Percentiles rank a stretch among this genome's conserved stretches.
Conservation (phyloP, 2,888 invertebrate genomes). For the Spisula subtruncata region DNA sequence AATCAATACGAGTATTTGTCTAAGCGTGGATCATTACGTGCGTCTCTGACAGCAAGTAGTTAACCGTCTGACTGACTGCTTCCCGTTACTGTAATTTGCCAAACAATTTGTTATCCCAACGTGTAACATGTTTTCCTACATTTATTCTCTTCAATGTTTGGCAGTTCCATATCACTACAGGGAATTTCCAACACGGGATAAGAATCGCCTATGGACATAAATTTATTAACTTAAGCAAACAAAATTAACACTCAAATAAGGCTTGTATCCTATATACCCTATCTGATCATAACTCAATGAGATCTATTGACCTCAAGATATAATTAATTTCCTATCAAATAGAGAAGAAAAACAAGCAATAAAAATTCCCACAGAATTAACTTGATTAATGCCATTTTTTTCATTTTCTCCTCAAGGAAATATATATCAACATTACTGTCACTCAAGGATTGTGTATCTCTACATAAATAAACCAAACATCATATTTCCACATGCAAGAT, state of each 20-base stretch:
- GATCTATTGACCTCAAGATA: not conserved
- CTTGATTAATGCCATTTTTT: not conserved
- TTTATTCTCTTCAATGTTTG: not conserved
- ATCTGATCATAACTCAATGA: not conserved
- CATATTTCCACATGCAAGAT: too few relatives aligned
- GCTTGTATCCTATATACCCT: slow-evolving; percentile 2
- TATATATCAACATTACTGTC: too few relatives aligned
- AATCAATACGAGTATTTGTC: not conserved
- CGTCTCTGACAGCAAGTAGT: not conserved
- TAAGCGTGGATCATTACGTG: not conserved
- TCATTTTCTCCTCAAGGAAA: not conserved
- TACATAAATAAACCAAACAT: too few relatives aligned
- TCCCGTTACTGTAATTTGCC: slow-evolving; percentile 25
- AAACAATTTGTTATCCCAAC: slow-evolving; percentile 39
- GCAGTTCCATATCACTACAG: not conserved
- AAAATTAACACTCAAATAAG: slow-evolving; percentile 6
- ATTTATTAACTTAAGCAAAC: slow-evolving; percentile 17
- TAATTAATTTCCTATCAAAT: slow-evolving; percentile 13
- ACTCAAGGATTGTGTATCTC: too few relatives aligned
- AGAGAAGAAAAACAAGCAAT: not conserved
- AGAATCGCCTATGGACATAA: not conserved
- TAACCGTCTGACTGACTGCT: not conserved
- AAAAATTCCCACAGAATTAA: not conserved
- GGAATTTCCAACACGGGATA: not conserved
- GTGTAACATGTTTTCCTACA: slow-evolving; percentile 12